Percentiles rank a stretch among this genome's conserved stretches.
Evolutionary conservation across 2,113 vertebrate genomes (phyloP).

Genomic region (Oceanodroma tethys): DNA sequence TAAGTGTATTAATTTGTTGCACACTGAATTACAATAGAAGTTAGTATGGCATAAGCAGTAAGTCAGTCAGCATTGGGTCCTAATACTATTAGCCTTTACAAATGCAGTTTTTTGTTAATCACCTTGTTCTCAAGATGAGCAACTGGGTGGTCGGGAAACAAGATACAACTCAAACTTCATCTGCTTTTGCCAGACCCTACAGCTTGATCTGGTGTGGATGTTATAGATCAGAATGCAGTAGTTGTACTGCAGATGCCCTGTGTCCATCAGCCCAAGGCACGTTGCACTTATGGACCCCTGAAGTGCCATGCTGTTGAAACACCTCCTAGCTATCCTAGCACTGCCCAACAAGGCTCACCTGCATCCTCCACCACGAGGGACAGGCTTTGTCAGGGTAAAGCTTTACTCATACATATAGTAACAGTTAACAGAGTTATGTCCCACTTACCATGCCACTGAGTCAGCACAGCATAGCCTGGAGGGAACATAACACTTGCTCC

Average conservation of each 20-base stretch:
- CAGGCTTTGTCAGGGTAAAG: neutral
- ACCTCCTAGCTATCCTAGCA: neutral
- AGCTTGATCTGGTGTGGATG: neutral
- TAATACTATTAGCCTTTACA: neutral
- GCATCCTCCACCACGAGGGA: neutral
- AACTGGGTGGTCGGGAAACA: no score
- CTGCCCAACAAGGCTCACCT: neutral
- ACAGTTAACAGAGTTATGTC: neutral
- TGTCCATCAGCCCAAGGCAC: neutral
- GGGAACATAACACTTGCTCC: neutral
- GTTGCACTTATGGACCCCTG: fast-evolving
- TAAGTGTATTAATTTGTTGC: neutral
- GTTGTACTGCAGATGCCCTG: neutral
- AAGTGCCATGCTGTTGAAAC: neutral
- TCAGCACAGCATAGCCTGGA: neutral
- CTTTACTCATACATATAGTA: neutral
- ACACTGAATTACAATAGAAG: neutral
- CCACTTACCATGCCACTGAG: neutral
- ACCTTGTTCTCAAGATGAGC: no score
- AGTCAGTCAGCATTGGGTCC: neutral
- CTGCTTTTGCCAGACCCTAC: neutral
- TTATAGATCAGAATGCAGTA: neutral
- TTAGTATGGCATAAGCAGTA: neutral
- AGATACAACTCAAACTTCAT: neutral
- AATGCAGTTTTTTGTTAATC: neutral